Evolutionary conservation across 2,888 invertebrate species (phyloP), one percentile per base, ranked within the genome.

Genomic region (Machimus atricapillus): DNA sequence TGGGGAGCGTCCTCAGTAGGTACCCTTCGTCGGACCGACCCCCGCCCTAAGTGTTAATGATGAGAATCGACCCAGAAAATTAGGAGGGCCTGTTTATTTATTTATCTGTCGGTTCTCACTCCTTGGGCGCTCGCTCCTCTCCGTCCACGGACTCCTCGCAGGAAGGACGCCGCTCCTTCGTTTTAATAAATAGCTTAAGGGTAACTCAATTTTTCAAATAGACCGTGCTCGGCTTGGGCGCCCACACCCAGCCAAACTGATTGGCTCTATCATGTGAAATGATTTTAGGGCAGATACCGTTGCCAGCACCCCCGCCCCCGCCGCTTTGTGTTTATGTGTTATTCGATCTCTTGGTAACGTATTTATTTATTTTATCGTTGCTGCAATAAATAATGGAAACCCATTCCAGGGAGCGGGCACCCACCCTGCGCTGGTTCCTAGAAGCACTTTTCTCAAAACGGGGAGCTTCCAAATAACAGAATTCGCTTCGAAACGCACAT

Each of bases 21-120:
- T 31, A 86, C 78, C 86, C 77, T 16, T 77, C 56, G 0, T 23
- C 8, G 12, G 16, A n/a, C 34, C 9, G 34, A 9, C 66, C 77
- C 37, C 74, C 56, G 66, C 83, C 83, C 77, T 85, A 87, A 76
- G 83, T 87, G 87, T 87, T 87, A 87, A 87, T 87, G 87, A 86
- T 86, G 86, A 83, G 87, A 87, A 87, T 86, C 87, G 85, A 82
- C 86, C 87, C 87, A 87, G 83, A 85, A 87, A 87, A 87, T 87
- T 87, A 87, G 66, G 85, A 86, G 83, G 52, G 86, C 83, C 66
- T 87, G 85, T 73, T 87, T 87, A 87, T 78, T 87, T 87, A 87
- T 87, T 87, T 87, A 87, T 87, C 81, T 87, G 73, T 83, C 58
- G 78, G 82, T 56, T 74, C 40, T 40, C 31, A 58, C 27, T 46